Evolutionary conservation across 2,797 vertebrate genomes (phyloP), one percentile per base, ranked within the genome.

Genomic region (Gymnocypris eckloni): DNA sequence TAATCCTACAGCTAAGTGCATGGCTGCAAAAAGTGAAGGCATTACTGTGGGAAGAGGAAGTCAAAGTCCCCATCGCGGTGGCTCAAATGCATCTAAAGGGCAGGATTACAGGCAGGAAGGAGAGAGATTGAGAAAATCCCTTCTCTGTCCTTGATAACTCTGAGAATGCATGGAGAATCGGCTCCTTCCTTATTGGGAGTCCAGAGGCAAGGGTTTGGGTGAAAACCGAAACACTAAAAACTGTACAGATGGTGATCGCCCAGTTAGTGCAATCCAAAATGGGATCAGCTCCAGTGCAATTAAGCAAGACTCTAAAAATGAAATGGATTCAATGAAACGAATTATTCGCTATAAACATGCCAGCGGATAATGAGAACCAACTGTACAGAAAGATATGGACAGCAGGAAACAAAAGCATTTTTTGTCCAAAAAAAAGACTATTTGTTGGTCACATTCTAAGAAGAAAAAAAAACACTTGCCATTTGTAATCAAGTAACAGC

Each of bases 1-100:
- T 56, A 79, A 81, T 80, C 70, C 45, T 25, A 43, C 78, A 81
- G 37, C 69, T 84, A 20, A 41, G 67, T 11, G 54, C 25, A 73
- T 56, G 13, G 20, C 59, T 67, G 59, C 48, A 72, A 83, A 81
- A 87, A 56, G 66, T 87, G 59, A 88, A 18, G 25, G 69, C 56
- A 79, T 79, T 73, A 33, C 52, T 66, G 67, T 72, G 61, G 33
- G 59, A 20, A 56, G 79, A 52, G 66, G 56, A 84, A 78, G 50
- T 76, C 72, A 78, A 25, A 39, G 45, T 72, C 78, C 78, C 67
- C 54, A 71, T 43, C 69, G 33, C 52, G n/a, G 41, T 43, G 16
- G 59, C 69, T 73, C 56, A 85, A 82, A 87, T 82, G 54, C 75
- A 71, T 87, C 85, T 80, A 75, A 84, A 73, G 86, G 54, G 79